Evolutionary conservation across 2,797 vertebrate species (phyloP).

Genomic region (Falco cherrug): DNA sequence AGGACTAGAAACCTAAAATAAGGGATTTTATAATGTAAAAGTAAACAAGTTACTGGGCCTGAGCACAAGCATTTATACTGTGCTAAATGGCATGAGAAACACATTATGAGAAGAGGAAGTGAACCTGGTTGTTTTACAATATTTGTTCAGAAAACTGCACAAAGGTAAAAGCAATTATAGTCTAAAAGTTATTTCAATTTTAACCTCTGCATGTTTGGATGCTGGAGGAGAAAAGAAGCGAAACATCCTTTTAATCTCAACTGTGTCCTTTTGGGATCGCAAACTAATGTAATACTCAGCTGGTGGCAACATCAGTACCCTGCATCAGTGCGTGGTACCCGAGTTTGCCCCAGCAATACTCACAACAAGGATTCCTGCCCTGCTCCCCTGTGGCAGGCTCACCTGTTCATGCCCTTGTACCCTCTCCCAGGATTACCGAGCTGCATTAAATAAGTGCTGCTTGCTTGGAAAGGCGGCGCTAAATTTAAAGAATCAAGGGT

Average conservation of each 20-base stretch:
- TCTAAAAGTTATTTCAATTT: neutral
- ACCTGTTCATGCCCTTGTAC: neutral
- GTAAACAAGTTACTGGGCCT: neutral
- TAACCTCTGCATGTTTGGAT: neutral
- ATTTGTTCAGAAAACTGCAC: neutral
- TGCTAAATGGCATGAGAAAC: neutral
- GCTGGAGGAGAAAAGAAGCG: neutral
- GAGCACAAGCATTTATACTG: neutral
- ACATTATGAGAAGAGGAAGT: neutral
- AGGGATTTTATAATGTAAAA: neutral
- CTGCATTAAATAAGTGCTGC: neutral
- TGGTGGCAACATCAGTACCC: neutral
- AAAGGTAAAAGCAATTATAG: neutral
- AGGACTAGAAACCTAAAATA: neutral
- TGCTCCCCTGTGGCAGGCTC: neutral
- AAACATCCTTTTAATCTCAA: neutral
- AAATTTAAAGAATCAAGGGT: neutral
- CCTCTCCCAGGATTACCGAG: neutral
- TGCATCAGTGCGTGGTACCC: accelerated
- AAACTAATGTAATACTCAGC: neutral
- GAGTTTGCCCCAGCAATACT: neutral
- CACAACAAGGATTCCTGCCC: neutral
- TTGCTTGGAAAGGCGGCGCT: neutral
- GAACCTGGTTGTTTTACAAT: neutral
- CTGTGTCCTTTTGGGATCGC: neutral